Evolutionary conservation across 2,113 vertebrate genomes (phyloP).

Genomic region (Cathartes aura): DNA sequence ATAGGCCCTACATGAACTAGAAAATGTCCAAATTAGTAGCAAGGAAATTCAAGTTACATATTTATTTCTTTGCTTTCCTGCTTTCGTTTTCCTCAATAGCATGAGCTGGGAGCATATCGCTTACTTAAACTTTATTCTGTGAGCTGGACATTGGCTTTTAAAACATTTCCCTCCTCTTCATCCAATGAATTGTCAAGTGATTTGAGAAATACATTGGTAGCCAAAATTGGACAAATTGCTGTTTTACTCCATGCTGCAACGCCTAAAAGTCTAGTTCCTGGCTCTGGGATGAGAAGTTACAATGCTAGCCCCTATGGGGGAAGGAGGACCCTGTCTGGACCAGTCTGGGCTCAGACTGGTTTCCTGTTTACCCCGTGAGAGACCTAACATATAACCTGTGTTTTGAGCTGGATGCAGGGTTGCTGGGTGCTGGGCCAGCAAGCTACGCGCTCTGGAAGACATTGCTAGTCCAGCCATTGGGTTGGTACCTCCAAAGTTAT

Average conservation of each 20-base stretch:
- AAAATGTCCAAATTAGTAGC: not conserved
- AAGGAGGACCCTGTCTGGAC: not conserved
- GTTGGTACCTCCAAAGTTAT: not conserved
- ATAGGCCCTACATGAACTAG: not conserved
- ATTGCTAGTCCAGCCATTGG: fast-evolving
- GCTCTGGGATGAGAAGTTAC: not conserved
- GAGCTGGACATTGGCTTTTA: not conserved
- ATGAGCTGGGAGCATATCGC: fast-evolving
- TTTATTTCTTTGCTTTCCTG: not conserved
- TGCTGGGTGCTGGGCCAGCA: not conserved
- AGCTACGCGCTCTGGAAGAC: not conserved
- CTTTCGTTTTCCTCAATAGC: not conserved
- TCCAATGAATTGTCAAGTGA: not conserved
- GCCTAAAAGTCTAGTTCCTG: not conserved
- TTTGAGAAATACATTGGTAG: not conserved
- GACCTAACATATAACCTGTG: fast-evolving
- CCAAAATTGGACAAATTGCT: not conserved
- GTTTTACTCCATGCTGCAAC: not conserved
- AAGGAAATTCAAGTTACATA: not conserved
- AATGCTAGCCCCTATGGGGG: fast-evolving
- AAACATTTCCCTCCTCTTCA: not conserved
- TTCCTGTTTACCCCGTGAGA: not conserved
- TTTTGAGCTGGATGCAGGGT: fast-evolving
- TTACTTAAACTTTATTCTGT: not conserved
- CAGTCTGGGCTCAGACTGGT: not conserved